Base-by-base conservation (phyloP, 2,888 invertebrate genomes). In the Melanargia galathea region DNA sequence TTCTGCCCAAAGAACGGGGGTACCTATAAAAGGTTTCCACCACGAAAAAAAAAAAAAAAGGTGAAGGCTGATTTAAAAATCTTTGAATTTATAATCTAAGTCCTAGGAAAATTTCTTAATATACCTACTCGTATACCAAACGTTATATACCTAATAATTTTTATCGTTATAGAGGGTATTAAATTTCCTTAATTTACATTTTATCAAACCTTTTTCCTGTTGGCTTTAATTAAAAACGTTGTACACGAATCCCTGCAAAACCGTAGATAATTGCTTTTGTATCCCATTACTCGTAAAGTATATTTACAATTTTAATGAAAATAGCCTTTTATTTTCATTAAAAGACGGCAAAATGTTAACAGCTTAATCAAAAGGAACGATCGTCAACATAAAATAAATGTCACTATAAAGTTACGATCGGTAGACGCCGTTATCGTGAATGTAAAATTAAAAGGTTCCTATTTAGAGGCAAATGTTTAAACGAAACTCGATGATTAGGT, bases 381-480 rank as follows among this genome's bases (percentile, higher is more conserved):
- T 66, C 63, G 43, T 57, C 54, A 40, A 38, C 51, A 63, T 66
- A 63, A 66, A 66, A 63, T 66, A 66, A 66, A 66, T 55, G 63
- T 43, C 66, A 61, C 45, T 61, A 10, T 40, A 48, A 45, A 60
- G 35, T 66, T 55, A 63, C 54, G 54, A 48, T 54, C 43, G 24
- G 52, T 35, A 63, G 63, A 63, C 60, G 66, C 18, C 30, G 38
- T 43, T 40, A 18, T 52, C 18, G 45, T 48, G 48, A 58, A 58
- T 48, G 35, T 58, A 7, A 58, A 48, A 22, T 48, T n/a, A 48
- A 58, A 58, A 58, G 35, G 57, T 35, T 38, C 26, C 18, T 7
- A 11, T 55, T 55, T 52, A 35, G 18, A n/a, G 5, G 2, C 20
- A 11, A 52, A 33, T 33, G 20, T 52, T 55, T 55, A 13, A 43